Evolutionary conservation across 2,797 vertebrate species (phyloP), one percentile per base, ranked within the genome.

Genomic region (Protosalanx chinensis): DNA sequence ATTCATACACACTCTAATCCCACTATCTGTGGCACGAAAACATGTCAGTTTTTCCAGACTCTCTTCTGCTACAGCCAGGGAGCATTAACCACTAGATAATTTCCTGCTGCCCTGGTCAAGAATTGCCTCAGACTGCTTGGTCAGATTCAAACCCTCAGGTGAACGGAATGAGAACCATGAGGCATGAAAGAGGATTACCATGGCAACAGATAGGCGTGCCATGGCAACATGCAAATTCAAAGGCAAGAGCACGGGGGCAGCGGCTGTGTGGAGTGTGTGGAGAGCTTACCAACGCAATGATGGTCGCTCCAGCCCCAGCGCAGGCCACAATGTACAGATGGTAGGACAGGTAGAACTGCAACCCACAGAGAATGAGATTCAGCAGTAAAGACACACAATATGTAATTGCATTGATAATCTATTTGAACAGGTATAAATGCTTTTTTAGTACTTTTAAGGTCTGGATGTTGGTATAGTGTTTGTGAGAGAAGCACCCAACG

Each of bases 321-420:
- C 97, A 94, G 60, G 97, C 96, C 70, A 99, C 97, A 60, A 99
- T 98, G 92, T 97, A 99, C 86, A 99, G 95, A 85, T 98, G 96
- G 73, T 98, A 99, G 75, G 96, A 98, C 91, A 99, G 92, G 91
- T 98, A 98, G 92, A 99, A 99, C 97, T 99, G 90, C 49, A 91
- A 86, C 86, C 49, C 16, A 84, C 0, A 60, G 7, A 32, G 67
- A 71, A n/a, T 77, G 37, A 41, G 41, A 46, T 37, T 37, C 35
- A 37, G 35, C 35, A 8, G 10, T 37, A 37, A 37, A 37, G 35
- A 37, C 1, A 37, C 35, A 37, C 35, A 37, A 37, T 37, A 1
- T 8, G 1, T 46, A 2, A 12, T 2, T 10, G 41, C 41, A 46
- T 13, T 13, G 41, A 12, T 13, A 0, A 46, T 46, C 3, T 46